Evolutionary conservation across 2,797 vertebrate genomes (phyloP).

Genomic region (Borostomias antarcticus): DNA sequence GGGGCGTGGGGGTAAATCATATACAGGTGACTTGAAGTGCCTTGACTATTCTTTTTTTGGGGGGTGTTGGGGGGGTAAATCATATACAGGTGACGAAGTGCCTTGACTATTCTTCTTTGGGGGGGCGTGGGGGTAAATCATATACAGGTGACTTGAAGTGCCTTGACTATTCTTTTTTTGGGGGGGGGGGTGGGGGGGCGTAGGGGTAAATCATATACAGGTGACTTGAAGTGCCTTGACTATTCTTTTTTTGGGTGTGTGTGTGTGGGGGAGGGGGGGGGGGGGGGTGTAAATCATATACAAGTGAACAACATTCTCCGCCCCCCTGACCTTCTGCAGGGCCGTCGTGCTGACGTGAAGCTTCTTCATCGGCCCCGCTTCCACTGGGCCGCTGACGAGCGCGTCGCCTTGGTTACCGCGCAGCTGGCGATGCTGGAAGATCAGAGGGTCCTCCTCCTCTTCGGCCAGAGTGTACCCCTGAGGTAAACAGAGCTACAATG

Average conservation of each 20-base stretch:
- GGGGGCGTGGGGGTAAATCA: too few relatives aligned
- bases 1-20: too few relatives aligned
- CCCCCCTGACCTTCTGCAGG: constrained; percentile 87
- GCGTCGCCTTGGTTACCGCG: constrained; percentile 88
- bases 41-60: too few relatives aligned
- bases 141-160: background rate
- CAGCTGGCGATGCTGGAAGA: constrained; percentile 91
- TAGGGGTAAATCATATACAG: too few relatives aligned
- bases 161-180: too few relatives aligned
- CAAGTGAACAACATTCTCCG: background rate
- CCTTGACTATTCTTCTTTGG: too few relatives aligned
- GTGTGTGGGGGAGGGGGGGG: background rate
- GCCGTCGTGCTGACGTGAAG: constrained; percentile 98
- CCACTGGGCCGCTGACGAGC: constrained; percentile 88
- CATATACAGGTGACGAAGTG: too few relatives aligned
- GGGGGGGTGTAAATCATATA: background rate
- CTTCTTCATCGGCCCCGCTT: constrained; percentile 97
- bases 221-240: too few relatives aligned
- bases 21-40: background rate
- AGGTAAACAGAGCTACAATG: constrained; percentile 33
- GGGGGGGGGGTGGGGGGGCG: too few relatives aligned
- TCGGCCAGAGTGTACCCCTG: constrained; percentile 97
- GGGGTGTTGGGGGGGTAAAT: too few relatives aligned
- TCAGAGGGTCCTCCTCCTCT: constrained; percentile 94
- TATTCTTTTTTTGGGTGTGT: background rate